Conservation (phyloP, 2,113 vertebrate genomes). For the Stegastes partitus region DNA sequence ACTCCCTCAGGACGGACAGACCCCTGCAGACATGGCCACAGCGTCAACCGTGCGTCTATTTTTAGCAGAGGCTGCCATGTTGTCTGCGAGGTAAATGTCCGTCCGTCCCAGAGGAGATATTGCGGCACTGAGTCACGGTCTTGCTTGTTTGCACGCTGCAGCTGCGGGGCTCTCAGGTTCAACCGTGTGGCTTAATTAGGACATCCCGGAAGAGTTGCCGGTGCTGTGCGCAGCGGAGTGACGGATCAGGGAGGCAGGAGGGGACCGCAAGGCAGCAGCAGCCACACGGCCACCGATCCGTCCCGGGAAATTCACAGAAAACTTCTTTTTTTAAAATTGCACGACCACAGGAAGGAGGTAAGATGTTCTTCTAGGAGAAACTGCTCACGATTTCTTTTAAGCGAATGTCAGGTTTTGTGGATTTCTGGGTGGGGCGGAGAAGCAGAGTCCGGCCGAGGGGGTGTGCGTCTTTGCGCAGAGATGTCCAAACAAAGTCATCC, state of each 20-base stretch:
- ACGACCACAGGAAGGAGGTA: constrained; percentile 55
- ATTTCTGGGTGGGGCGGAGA: constrained; percentile 22
- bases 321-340: background rate
- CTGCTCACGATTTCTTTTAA: background rate
- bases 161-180: constrained; percentile 73
- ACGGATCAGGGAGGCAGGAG: constrained; percentile 70
- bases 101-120: constrained; percentile 19
- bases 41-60: constrained; percentile 57
- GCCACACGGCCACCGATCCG: constrained; percentile 34
- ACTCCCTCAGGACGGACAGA: constrained; percentile 2
- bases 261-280: constrained; percentile 54
- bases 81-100: constrained; percentile 40
- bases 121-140: constrained; percentile 60
- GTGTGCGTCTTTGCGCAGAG: constrained; percentile 2
- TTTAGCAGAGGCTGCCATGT: constrained; percentile 64
- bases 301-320: constrained; percentile 35
- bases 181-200: constrained; percentile 90
- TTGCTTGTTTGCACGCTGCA: constrained; percentile 15
- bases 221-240: constrained; percentile 83
- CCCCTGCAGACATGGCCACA: background rate
- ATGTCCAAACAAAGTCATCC: constrained; percentile 40
- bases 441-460: background rate
- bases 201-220: constrained; percentile 89
- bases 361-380: constrained; percentile 15
- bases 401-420: background rate